These are phyloP conservation scores for Eretmochelys imbricata DNA, from an alignment of 2,113 vertebrate genomes.

Conservation along the genomic window DNA sequence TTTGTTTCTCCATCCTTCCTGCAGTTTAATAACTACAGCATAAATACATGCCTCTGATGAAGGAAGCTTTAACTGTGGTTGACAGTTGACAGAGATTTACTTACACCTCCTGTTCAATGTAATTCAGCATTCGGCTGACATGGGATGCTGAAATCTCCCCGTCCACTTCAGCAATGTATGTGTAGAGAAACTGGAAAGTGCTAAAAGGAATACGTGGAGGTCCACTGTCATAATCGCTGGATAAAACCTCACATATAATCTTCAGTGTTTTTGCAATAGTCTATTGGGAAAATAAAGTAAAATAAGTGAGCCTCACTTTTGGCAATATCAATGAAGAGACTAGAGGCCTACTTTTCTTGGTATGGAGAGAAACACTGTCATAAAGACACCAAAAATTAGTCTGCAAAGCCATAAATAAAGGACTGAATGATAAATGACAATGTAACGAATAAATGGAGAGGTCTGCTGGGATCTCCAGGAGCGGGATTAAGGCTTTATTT, in stretches of 20 bases:
- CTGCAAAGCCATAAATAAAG: neutral
- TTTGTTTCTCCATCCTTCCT: neutral
- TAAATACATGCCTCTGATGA: neutral
- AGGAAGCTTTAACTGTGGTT: neutral
- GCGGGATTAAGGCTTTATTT: neutral
- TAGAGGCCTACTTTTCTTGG: neutral
- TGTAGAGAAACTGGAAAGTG: constrained; percentile 78
- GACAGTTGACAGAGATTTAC: constrained; percentile 4
- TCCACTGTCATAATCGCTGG: constrained; percentile 55
- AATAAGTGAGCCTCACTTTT: neutral
- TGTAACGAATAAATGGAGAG: neutral
- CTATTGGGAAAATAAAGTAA: constrained; percentile 49
- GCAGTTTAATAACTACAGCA: neutral
- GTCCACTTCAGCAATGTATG: constrained; percentile 72
- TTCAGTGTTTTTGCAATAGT: constrained; percentile 78
- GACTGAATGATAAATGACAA: neutral
- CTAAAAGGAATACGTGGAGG: constrained; percentile 71
- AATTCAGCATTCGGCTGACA: constrained; percentile 73
- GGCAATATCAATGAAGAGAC: neutral
- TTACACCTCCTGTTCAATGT: constrained; percentile 79
- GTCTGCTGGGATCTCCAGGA: neutral
- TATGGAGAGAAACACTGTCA: neutral
- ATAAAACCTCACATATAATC: constrained; percentile 75
- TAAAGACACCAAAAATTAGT: neutral
- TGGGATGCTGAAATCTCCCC: constrained; percentile 76